Conservation (phyloP, 2,113 vertebrate species). For the Alosa alosa region DNA sequence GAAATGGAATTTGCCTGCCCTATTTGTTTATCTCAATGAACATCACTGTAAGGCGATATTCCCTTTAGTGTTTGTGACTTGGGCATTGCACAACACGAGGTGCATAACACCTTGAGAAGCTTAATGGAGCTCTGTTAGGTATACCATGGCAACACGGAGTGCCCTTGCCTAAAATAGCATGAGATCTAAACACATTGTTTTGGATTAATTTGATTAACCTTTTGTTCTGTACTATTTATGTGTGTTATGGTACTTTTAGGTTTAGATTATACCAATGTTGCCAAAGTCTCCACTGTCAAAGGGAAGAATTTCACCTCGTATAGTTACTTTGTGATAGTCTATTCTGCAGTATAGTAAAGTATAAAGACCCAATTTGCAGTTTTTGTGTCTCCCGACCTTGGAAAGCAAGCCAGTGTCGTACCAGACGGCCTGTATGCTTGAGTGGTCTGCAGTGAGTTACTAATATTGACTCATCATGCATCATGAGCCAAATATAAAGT, state of each 20-base stretch:
- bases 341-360: not conserved
- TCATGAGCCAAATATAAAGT: constrained; percentile 67
- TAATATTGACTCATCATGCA: constrained; percentile 65
- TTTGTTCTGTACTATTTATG: not conserved
- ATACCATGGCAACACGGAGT: not conserved
- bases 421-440: constrained; percentile 42
- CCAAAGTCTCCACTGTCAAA: not conserved
- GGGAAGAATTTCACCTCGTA: not conserved
- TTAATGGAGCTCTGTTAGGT: not conserved
- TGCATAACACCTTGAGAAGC: not conserved
- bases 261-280: not conserved
- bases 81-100: not conserved
- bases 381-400: not conserved
- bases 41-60: not conserved
- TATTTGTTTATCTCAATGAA: not conserved
- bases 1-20: not conserved
- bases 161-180: not conserved
- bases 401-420: not conserved
- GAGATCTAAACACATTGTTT: not conserved
- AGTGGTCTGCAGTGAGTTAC: constrained; percentile 59
- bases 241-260: not conserved
- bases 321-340: not conserved
- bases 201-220: not conserved
- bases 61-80: not conserved
- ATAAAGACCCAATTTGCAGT: not conserved